A percentile compares a stretch with the other conserved stretches of the same genome.
These are phyloP conservation scores for Microcebus tavaratra DNA, from an alignment of 2,113 vertebrate genomes.

Conservation along the genomic window DNA sequence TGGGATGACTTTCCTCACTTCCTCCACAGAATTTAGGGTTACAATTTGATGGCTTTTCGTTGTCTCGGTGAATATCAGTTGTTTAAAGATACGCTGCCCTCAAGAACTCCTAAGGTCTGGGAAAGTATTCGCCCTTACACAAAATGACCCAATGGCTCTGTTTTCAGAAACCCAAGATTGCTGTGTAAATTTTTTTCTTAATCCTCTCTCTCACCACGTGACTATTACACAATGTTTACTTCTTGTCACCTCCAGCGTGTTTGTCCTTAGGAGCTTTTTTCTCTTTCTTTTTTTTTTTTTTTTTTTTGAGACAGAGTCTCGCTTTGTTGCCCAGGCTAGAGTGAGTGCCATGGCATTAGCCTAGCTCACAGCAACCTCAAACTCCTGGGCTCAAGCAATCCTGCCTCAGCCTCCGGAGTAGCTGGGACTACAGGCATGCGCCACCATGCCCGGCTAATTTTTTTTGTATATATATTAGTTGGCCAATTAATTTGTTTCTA, in stretches of 20 bases:
- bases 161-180: neutral
- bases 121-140: neutral
- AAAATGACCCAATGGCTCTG: neutral
- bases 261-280: neutral
- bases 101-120: neutral
- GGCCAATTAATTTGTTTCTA: no score
- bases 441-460: no score
- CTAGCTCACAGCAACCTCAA: no score
- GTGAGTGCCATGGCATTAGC: no score
- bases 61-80: neutral
- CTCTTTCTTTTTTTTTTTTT: no score
- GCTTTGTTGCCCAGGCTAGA: no score
- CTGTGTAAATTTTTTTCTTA: neutral
- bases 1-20: neutral
- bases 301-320: no score
- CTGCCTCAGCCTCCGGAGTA: no score
- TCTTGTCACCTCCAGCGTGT: neutral
- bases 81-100: neutral
- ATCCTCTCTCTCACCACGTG: neutral
- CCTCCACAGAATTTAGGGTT: neutral
- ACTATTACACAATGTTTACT: neutral
- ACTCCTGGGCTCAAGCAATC: no score
- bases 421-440: no score
- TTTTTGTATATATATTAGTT: no score
- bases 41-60: neutral